Conservation (phyloP, 2,888 invertebrate species). For the Anoplius nigerrimus region DNA sequence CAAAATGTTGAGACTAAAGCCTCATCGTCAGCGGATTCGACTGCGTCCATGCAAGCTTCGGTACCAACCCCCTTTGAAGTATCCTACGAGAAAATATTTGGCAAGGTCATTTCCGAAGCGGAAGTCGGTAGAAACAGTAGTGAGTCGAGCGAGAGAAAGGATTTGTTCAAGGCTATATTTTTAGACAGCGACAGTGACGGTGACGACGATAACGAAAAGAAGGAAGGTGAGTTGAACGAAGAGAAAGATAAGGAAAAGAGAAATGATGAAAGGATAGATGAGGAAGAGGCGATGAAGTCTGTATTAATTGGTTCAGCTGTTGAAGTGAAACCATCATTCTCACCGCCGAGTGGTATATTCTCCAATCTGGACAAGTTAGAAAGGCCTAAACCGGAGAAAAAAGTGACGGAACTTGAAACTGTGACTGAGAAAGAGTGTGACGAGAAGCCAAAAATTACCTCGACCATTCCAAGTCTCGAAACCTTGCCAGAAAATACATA, state of each 20-base stretch:
- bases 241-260: slow-evolving; percentile 78
- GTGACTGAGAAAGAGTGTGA: not conserved
- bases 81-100: slow-evolving; percentile 66
- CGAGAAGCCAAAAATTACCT: not conserved
- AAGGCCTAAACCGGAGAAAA: slow-evolving; percentile 1
- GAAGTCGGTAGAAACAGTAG: slow-evolving; percentile 23
- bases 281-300: slow-evolving; percentile 61
- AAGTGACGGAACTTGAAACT: slow-evolving; percentile 10
- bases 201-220: slow-evolving; percentile 76
- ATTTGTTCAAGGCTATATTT: slow-evolving; percentile 94
- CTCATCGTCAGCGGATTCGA: too few relatives aligned
- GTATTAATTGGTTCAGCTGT: slow-evolving; percentile 69
- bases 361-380: slow-evolving; percentile 77
- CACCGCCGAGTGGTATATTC: slow-evolving; percentile 85
- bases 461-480: not conserved
- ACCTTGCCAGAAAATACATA: slow-evolving; percentile 72
- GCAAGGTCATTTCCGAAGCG: slow-evolving; percentile 40
- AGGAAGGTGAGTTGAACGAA: slow-evolving; percentile 36
- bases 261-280: slow-evolving; percentile 69
- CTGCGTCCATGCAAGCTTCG: too few relatives aligned
- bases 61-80: slow-evolving; percentile 47
- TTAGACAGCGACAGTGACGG: slow-evolving; percentile 85
- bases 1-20: too few relatives aligned
- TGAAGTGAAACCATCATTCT: slow-evolving; percentile 78
- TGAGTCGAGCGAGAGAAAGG: slow-evolving; percentile 79